Evolutionary conservation across 2,113 vertebrate species (phyloP).

Genomic region (Scatophagus argus): DNA sequence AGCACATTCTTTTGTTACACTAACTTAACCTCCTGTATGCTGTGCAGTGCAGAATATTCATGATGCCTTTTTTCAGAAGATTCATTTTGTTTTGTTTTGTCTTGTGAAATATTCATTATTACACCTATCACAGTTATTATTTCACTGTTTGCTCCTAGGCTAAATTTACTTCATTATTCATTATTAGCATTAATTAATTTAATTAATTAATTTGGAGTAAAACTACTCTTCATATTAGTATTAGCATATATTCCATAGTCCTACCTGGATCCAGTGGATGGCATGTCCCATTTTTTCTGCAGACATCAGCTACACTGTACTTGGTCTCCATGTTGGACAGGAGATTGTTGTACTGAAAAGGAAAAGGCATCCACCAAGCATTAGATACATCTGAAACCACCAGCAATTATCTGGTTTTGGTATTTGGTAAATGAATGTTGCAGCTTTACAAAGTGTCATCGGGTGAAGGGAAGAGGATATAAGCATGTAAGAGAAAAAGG

Average conservation of each 20-base stretch:
- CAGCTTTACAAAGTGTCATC: not conserved
- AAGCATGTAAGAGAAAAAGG: not conserved
- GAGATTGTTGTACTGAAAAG: slow-evolving; percentile 90
- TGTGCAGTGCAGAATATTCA: not conserved
- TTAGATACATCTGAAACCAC: slow-evolving; percentile 18
- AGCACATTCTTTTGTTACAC: not conserved
- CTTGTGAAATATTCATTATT: too few species aligned
- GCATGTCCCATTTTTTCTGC: slow-evolving; percentile 82
- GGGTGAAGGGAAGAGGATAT: not conserved
- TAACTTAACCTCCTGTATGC: not conserved
- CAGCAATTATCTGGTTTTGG: not conserved
- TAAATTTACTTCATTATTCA: not conserved
- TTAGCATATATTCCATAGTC: slow-evolving; percentile 6
- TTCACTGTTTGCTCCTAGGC: not conserved
- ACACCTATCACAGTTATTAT: too few species aligned
- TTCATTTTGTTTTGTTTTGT: too few species aligned
- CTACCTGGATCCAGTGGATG: slow-evolving; percentile 92
- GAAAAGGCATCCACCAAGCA: not conserved
- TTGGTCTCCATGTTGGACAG: slow-evolving; percentile 94
- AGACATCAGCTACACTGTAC: slow-evolving; percentile 92
- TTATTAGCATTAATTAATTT: too few species aligned
- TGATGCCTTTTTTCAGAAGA: too few species aligned
- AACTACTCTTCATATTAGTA: not conserved
- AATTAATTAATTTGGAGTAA: not conserved
- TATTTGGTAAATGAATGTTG: not conserved